Evolutionary conservation across 2,888 invertebrate species (phyloP).

Genomic region (Lasius fuliginosus): DNA sequence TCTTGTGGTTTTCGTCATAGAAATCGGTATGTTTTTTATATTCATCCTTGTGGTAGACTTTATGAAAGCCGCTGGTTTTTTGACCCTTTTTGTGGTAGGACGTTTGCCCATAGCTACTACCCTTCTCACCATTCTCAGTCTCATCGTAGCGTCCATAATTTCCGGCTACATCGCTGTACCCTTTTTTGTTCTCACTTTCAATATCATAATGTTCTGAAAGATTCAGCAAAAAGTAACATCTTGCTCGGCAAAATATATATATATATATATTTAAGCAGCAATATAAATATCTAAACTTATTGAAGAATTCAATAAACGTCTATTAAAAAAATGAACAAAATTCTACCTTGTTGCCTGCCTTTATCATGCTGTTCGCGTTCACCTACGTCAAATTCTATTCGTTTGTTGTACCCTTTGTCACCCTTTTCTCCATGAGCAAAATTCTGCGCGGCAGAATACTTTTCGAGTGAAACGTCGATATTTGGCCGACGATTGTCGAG

Average conservation of each 20-base stretch:
- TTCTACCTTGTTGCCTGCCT: constrained; percentile 86
- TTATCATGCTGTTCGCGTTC: constrained; percentile 88
- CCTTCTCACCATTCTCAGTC: constrained; percentile 87
- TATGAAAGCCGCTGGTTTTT: constrained; percentile 91
- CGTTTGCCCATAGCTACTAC: constrained; percentile 88
- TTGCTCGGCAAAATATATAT: neutral
- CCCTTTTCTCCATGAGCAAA: constrained; percentile 88
- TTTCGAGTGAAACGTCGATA: constrained; percentile 65
- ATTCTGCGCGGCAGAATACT: constrained; percentile 87
- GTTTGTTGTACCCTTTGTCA: constrained; percentile 87
- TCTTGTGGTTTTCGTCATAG: constrained; percentile 91
- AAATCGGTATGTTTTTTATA: constrained; percentile 93
- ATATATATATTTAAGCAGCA: neutral
- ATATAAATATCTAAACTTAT: constrained; percentile 16
- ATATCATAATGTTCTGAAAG: constrained; percentile 87
- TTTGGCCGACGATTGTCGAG: constrained; percentile 6
- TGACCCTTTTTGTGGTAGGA: constrained; percentile 90
- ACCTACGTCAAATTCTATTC: constrained; percentile 88
- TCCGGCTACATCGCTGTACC: constrained; percentile 87
- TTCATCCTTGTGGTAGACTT: constrained; percentile 92
- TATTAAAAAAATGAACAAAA: constrained; percentile 18
- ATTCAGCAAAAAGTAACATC: constrained; percentile 29
- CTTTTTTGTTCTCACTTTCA: constrained; percentile 87
- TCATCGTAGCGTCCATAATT: constrained; percentile 88
- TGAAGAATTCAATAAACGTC: constrained; percentile 15